Conservation (phyloP, 2,888 invertebrate species). For the Euphydryas editha region DNA sequence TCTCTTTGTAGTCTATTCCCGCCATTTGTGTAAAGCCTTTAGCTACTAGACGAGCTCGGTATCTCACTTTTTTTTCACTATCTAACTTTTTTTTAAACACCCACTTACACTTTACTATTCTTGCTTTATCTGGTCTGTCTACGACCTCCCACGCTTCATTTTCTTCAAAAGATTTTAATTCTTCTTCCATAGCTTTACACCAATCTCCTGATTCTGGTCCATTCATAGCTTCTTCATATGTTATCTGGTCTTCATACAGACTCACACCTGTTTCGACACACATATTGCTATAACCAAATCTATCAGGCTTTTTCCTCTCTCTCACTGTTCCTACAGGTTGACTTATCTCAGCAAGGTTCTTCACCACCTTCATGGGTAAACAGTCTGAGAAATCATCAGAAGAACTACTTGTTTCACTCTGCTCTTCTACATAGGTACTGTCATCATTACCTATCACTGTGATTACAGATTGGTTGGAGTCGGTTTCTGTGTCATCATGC, state of each 20-base stretch:
- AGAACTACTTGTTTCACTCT: too few species aligned
- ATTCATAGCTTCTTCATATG: background rate
- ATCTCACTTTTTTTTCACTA: slow-evolving; percentile 31
- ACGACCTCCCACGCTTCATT: slow-evolving; percentile 27
- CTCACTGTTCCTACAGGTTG: too few species aligned
- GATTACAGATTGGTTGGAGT: too few species aligned
- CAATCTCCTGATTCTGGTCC: background rate
- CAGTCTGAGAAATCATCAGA: too few species aligned
- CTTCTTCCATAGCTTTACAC: slow-evolving; percentile 19
- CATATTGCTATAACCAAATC: background rate
- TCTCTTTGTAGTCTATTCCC: slow-evolving; percentile 30
- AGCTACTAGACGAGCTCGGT: slow-evolving; percentile 31
- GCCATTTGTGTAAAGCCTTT: slow-evolving; percentile 34
- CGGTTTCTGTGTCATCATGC: too few species aligned
- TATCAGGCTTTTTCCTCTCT: background rate
- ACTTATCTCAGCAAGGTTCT: too few species aligned
- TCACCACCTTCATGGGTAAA: too few species aligned
- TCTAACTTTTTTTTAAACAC: slow-evolving; percentile 13
- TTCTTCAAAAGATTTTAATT: slow-evolving; percentile 22
- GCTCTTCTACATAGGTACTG: too few species aligned
- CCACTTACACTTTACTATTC: slow-evolving; percentile 20
- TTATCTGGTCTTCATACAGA: background rate
- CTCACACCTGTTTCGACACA: background rate
- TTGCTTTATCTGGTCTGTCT: slow-evolving; percentile 15
- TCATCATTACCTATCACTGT: too few species aligned